Conservation (phyloP, 2,888 invertebrate genomes). For the Argynnis bischoffii region DNA sequence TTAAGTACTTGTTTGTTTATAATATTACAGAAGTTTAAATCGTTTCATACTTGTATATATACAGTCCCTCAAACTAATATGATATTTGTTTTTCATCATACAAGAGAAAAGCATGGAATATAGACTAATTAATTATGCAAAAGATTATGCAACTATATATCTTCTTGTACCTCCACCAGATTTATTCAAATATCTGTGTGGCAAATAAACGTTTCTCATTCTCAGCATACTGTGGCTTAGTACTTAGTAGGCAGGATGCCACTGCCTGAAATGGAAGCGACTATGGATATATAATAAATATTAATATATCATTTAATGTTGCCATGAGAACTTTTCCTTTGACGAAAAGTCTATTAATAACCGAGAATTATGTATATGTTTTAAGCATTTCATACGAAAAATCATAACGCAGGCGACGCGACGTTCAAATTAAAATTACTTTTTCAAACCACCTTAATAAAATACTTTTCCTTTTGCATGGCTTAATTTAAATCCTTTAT, state of each 20-base stretch:
- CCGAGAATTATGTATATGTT: not conserved
- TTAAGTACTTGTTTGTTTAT: not conserved
- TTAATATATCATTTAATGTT: too few relatives aligned
- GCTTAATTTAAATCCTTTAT: constrained; percentile 26
- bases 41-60: too few relatives aligned
- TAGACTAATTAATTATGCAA: too few relatives aligned
- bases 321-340: too few relatives aligned
- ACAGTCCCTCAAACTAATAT: too few relatives aligned
- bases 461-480: constrained; percentile 10
- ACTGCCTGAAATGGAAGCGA: not conserved
- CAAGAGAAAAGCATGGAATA: too few relatives aligned
- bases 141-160: too few relatives aligned
- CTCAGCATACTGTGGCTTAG: constrained; percentile 1
- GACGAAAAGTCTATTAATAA: too few relatives aligned
- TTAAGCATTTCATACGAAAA: not conserved
- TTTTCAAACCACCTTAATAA: constrained; percentile 19
- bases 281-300: too few relatives aligned
- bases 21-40: too few relatives aligned
- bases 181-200: constrained; percentile 9
- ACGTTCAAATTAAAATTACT: constrained; percentile 17
- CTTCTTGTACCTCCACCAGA: not conserved
- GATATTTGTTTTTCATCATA: too few relatives aligned
- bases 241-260: not conserved
- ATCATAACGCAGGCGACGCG: constrained; percentile 2
- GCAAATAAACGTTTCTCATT: not conserved